These are phyloP conservation scores for Drosophila gunungcola DNA, from an alignment of 1,140 invertebrate species.

Conservation along the genomic window DNA sequence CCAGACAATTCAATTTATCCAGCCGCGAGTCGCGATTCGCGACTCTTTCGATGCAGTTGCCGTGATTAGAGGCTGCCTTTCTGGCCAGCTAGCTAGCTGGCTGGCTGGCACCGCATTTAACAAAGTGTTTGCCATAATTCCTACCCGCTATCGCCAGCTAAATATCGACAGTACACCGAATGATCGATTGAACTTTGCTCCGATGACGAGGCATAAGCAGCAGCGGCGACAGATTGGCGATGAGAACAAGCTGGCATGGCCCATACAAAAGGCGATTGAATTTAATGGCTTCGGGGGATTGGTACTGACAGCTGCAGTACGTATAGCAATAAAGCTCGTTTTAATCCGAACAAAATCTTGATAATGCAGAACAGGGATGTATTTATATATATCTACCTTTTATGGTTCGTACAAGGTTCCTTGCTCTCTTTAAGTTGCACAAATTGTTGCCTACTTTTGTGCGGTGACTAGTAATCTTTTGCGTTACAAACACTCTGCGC, in stretches of 20 bases:
- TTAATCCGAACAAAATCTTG: constrained; percentile 25
- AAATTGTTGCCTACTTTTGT: constrained; percentile 41
- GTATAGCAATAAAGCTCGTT: constrained; percentile 34
- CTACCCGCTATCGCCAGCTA: constrained; percentile 72
- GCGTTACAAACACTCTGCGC: background rate
- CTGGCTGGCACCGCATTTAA: constrained; percentile 62
- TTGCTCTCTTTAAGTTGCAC: background rate
- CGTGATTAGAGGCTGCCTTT: constrained; percentile 51
- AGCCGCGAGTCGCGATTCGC: constrained; percentile 64
- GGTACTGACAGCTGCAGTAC: constrained; percentile 14
- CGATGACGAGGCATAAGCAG: constrained; percentile 38
- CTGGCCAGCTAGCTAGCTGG: constrained; percentile 15
- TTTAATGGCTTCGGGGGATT: constrained; percentile 58
- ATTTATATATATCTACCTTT: constrained; percentile 18
- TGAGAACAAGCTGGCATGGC: constrained; percentile 26
- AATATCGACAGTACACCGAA: constrained; percentile 71
- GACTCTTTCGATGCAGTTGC: constrained; percentile 67
- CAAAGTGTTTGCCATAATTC: constrained; percentile 82
- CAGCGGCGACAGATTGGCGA: constrained; percentile 39
- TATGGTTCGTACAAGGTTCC: constrained; percentile 25
- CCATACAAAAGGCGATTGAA: constrained; percentile 74
- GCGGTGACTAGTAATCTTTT: background rate
- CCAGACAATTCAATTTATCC: constrained; percentile 79
- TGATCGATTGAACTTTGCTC: constrained; percentile 81
- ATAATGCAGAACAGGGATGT: constrained; percentile 24